These are phyloP conservation scores for Cactoblastis cactorum DNA, from an alignment of 2,888 invertebrate species.

Conservation along the genomic window DNA sequence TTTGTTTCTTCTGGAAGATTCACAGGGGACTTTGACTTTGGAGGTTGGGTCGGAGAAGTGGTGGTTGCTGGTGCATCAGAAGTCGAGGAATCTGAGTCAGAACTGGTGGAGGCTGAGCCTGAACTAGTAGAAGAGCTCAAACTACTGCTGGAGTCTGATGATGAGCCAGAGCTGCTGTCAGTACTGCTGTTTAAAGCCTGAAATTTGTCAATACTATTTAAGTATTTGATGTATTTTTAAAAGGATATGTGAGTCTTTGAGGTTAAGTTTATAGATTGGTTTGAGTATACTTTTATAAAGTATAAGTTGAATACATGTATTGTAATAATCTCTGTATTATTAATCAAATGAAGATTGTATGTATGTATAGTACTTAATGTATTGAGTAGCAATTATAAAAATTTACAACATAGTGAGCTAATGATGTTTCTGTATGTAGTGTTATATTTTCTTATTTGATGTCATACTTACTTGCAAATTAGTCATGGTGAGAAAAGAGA, in stretches of 20 bases:
- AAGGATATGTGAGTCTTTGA: too few relatives aligned
- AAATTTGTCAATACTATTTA: not conserved
- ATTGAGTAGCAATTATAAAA: too few relatives aligned
- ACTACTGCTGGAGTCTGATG: constrained; percentile 84
- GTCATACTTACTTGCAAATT: constrained; percentile 52
- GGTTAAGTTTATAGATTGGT: too few relatives aligned
- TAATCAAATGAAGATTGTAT: too few relatives aligned
- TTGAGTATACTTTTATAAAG: too few relatives aligned
- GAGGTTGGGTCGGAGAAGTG: constrained; percentile 29
- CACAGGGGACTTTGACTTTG: constrained; percentile 61
- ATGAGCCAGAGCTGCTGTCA: constrained; percentile 82
- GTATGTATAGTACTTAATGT: too few relatives aligned
- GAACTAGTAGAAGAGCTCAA: constrained; percentile 85
- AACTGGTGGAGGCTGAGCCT: constrained; percentile 84
- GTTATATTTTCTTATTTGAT: too few relatives aligned
- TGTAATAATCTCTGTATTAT: too few relatives aligned
- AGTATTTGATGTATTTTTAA: not conserved
- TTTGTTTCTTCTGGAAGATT: constrained; percentile 56
- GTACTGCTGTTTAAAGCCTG: constrained; percentile 77
- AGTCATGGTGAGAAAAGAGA: constrained; percentile 39
- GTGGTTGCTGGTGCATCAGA: constrained; percentile 54
- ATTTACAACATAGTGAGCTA: too few relatives aligned
- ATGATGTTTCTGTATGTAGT: too few relatives aligned
- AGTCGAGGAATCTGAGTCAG: constrained; percentile 85
- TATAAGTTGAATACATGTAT: too few relatives aligned